Evolutionary conservation across 1,140 invertebrate species (phyloP), one percentile per base, ranked within the genome.

Genomic region (Melitaea cinxia): DNA sequence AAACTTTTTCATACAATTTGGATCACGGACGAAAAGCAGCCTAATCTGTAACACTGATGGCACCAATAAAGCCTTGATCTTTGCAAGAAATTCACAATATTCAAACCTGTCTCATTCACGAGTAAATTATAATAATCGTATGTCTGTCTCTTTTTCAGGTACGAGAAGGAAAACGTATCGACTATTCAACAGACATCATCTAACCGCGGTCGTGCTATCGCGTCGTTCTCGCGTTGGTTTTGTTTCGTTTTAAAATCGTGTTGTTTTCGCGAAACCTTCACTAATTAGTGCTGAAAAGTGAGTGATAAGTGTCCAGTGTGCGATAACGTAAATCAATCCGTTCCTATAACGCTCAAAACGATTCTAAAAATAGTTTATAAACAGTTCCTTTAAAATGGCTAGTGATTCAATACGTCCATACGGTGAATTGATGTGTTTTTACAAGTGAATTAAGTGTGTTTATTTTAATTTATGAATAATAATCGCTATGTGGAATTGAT

Each of bases 301-400:
- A n/a, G n/a, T n/a, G 6, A 47, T 23, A 23, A 47, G 42, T 47
- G 42, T 17, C 23, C 15, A 33, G 45, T n/a, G 49, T 45, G 9
- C 26, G 12, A 24, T 17, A 57, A 45, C 24, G 15, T 42, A 56
- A 56, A 21, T 17, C 0, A 81, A 79, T 81, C 80, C 81, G 80
- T 81, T 80, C 78, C 59, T 72, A 59, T 68, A 58, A 62, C 73
- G 79, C 81, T 81, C 75, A 80, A 84, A 70, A 42, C 37, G 37
- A 42, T 7, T 7, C 37, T 4, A 17, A 3, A 37, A 58, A 66
- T 58, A n/a, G 65, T 62, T 68, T 68, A 70, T 68, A 69, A 69
- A 63, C 65, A 80, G 83, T 88, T 85, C 85, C 83, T 85, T 47
- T 62, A 57, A 58, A 74, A 80, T 83, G 85, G 78, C 78, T 80